Evolutionary conservation across 2,888 invertebrate genomes (phyloP).

Genomic region (Acanthosoma haemorrhoidale): DNA sequence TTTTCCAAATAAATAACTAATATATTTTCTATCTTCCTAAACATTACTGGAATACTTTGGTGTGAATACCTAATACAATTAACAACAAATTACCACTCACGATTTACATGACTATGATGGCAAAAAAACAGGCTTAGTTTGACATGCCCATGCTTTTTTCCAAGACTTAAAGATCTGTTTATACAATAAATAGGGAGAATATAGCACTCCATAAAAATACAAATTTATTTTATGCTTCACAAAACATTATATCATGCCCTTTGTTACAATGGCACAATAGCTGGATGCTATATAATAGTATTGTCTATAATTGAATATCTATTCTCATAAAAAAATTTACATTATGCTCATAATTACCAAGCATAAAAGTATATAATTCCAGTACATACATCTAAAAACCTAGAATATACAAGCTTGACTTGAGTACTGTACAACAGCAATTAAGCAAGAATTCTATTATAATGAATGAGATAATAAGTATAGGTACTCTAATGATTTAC

Average conservation of each 20-base stretch:
- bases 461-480: neutral
- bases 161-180: neutral
- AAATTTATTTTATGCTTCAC: slow-evolving; percentile 10
- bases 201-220: neutral
- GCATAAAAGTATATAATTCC: slow-evolving; percentile 6
- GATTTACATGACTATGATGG: neutral
- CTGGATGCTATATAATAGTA: neutral
- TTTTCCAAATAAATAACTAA: slow-evolving; percentile 12
- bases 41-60: slow-evolving; percentile 8
- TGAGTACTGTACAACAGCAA: slow-evolving; percentile 6
- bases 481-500: neutral
- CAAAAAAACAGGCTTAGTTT: neutral
- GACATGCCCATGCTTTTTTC: neutral
- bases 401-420: neutral
- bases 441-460: neutral
- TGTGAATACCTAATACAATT: neutral
- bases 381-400: neutral
- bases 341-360: neutral
- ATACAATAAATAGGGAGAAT: neutral
- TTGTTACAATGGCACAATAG: neutral
- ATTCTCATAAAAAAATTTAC: slow-evolving; percentile 7
- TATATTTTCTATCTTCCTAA: slow-evolving; percentile 6
- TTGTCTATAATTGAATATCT: slow-evolving; percentile 7
- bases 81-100: neutral
- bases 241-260: slow-evolving; percentile 7